Evolutionary conservation across 2,797 vertebrate species (phyloP).

Genomic region (Malacoraja senta): DNA sequence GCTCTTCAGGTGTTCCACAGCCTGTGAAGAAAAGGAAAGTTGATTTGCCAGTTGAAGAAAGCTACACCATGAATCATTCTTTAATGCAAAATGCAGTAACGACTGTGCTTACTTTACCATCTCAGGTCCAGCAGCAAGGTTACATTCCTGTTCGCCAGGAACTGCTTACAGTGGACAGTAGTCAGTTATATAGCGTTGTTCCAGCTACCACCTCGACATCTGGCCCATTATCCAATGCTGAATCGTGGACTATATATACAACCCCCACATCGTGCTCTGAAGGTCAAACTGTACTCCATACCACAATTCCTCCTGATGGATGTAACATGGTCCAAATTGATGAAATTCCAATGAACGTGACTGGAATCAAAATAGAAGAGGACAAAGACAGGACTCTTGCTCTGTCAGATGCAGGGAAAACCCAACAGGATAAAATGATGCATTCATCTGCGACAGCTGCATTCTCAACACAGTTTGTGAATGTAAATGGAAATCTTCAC

Average conservation of each 20-base stretch:
- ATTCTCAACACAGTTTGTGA: conserved; percentile 43
- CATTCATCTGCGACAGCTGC: conserved; percentile 40
- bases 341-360: conserved; percentile 42
- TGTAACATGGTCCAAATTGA: conserved; percentile 44
- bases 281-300: conserved; percentile 41
- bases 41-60: conserved; percentile 43
- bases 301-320: conserved; percentile 43
- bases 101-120: conserved; percentile 42
- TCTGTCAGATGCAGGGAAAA: conserved; percentile 41
- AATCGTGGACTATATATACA: conserved; percentile 45
- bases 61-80: conserved; percentile 41
- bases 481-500: conserved; percentile 43
- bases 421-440: conserved; percentile 39
- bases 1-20: conserved; percentile 43
- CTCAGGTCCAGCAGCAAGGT: conserved; percentile 40
- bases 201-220: conserved; percentile 40
- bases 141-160: conserved; percentile 46
- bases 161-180: conserved; percentile 47
- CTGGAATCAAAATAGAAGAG: conserved; percentile 44
- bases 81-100: conserved; percentile 41
- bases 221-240: conserved; percentile 43
- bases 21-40: conserved; percentile 47
- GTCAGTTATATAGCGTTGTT: conserved; percentile 45
- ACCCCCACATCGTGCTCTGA: conserved; percentile 42
- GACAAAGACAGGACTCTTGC: conserved; percentile 41